These are phyloP conservation scores for Mamestra brassicae DNA, from an alignment of 2,888 invertebrate genomes.

Conservation along the genomic window DNA sequence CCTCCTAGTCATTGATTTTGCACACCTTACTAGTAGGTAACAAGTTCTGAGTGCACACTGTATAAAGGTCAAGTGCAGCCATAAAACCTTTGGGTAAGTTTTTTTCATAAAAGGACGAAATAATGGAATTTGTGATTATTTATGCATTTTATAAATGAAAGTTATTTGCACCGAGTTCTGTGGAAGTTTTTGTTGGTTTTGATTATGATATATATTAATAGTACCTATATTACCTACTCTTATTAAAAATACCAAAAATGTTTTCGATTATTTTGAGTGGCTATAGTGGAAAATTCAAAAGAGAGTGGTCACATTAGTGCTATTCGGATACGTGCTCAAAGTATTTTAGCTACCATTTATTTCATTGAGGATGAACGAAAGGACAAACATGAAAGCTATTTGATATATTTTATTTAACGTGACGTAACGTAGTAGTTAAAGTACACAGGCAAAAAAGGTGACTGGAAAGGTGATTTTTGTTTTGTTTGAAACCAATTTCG, in stretches of 20 bases:
- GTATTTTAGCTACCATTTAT: background rate
- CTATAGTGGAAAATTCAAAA: background rate
- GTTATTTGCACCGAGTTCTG: too few species aligned
- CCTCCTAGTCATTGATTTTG: constrained; percentile 5
- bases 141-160: background rate
- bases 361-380: background rate
- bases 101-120: background rate
- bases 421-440: too few species aligned
- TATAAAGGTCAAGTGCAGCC: background rate
- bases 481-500: background rate
- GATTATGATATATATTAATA: background rate
- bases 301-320: constrained; percentile 24
- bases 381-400: background rate
- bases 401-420: too few species aligned
- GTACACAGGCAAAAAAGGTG: background rate
- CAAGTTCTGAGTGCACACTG: background rate
- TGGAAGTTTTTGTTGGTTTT: too few species aligned
- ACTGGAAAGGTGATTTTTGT: background rate
- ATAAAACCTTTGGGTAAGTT: background rate
- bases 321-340: constrained; percentile 26
- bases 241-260: too few species aligned
- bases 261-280: background rate
- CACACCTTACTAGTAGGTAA: constrained; percentile 5
- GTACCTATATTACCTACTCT: too few species aligned
- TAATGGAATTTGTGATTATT: background rate